Percentiles rank a stretch among this genome's conserved stretches.
These are phyloP conservation scores for Goniozus legneri DNA, from an alignment of 1,140 invertebrate genomes.

Conservation along the genomic window DNA sequence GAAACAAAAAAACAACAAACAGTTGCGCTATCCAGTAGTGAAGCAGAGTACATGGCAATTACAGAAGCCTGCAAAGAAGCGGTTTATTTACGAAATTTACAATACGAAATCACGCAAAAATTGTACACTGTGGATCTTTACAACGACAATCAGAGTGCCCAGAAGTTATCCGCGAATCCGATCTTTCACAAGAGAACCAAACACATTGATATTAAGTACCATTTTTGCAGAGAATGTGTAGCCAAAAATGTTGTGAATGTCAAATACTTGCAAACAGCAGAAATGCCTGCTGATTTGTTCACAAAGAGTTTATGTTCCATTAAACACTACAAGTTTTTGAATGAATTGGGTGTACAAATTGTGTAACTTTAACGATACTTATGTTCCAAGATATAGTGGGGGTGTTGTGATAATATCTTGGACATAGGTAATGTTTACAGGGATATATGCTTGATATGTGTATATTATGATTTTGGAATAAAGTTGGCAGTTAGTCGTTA, in stretches of 20 bases:
- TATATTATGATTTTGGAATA: too few species aligned
- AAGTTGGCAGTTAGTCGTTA: too few species aligned
- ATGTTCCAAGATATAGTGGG: too few species aligned
- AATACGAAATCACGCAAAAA: conserved; percentile 10
- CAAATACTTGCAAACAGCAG: conserved; percentile 9
- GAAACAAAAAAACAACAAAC: conserved; percentile 13
- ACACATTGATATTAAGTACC: conserved; percentile 43
- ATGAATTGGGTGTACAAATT: neutral
- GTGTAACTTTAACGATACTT: too few species aligned
- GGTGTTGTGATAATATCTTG: too few species aligned
- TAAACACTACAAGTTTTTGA: conserved; percentile 7
- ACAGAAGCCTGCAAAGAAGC: conserved; percentile 31
- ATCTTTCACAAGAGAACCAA: conserved; percentile 40
- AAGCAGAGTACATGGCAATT: conserved; percentile 46
- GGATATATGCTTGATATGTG: too few species aligned
- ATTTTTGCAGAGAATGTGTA: conserved; percentile 23
- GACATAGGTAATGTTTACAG: too few species aligned
- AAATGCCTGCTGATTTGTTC: conserved; percentile 16
- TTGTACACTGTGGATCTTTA: neutral
- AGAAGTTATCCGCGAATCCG: conserved; percentile 36
- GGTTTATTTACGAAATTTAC: conserved; percentile 30
- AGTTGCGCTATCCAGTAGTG: conserved; percentile 31
- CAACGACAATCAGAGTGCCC: conserved; percentile 39
- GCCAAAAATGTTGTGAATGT: conserved; percentile 8
- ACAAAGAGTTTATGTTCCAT: conserved; percentile 8